phyloP scores from a whole-genome alignment of 2,888 invertebrate genomes.

The Sylvicola fuscatus region DNA sequence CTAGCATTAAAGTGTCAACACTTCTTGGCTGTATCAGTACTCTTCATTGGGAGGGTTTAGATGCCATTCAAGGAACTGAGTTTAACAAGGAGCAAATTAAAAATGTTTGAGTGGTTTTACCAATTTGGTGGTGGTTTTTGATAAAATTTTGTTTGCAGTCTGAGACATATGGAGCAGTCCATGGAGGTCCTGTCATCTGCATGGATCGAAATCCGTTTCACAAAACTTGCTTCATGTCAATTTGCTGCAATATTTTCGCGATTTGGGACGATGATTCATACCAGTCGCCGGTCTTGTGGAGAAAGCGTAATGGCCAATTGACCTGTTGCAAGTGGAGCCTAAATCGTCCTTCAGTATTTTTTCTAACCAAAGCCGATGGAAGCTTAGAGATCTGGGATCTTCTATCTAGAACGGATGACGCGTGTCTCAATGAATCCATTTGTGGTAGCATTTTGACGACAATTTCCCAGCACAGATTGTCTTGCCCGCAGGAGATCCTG shows the following conservation, averaged over 20 bases:
- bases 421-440: slow-evolving; percentile 43
- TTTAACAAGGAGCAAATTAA: slow-evolving; percentile 34
- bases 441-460: slow-evolving; percentile 45
- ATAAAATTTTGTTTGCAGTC: slow-evolving; percentile 12
- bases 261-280: slow-evolving; percentile 49
- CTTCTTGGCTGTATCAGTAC: slow-evolving; percentile 27
- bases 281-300: slow-evolving; percentile 43
- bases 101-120: slow-evolving; percentile 4
- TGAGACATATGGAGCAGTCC: slow-evolving; percentile 31
- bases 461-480: slow-evolving; percentile 35
- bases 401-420: slow-evolving; percentile 25
- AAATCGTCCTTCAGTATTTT: slow-evolving; percentile 48
- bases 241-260: slow-evolving; percentile 54
- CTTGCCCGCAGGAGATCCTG: slow-evolving; percentile 34
- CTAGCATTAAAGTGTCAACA: slow-evolving; percentile 22
- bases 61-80: slow-evolving; percentile 27
- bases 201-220: slow-evolving; percentile 39
- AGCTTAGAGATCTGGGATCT: slow-evolving; percentile 67
- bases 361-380: slow-evolving; percentile 50
- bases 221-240: slow-evolving; percentile 38
- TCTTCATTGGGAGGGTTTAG: slow-evolving; percentile 45
- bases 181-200: slow-evolving; percentile 47
- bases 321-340: slow-evolving; percentile 56
- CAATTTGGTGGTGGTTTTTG: slow-evolving; percentile 10
- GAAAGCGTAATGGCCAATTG: slow-evolving; percentile 33